These are phyloP conservation scores for Amaurobius ferox DNA, from an alignment of 2,888 invertebrate genomes.

Conservation along the genomic window DNA sequence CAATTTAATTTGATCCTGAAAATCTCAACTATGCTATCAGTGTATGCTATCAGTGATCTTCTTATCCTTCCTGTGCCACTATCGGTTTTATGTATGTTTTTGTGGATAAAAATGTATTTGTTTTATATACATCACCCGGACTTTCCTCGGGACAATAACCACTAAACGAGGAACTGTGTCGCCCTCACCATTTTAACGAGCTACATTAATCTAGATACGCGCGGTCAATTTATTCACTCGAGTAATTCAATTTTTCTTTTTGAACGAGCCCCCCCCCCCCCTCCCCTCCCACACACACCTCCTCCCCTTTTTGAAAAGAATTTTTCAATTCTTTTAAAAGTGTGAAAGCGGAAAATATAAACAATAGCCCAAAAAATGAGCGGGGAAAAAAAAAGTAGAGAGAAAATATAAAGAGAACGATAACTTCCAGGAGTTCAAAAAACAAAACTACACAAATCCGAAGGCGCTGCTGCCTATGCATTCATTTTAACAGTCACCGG, in stretches of 20 bases:
- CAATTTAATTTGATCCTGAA: no score
- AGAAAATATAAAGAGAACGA: constrained; percentile 22
- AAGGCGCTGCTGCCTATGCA: constrained; percentile 56
- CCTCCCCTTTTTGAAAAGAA: background rate
- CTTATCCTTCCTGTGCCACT: no score
- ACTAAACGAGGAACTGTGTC: no score
- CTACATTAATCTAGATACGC: background rate
- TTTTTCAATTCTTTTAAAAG: constrained; percentile 25
- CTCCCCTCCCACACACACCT: background rate
- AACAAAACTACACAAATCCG: constrained; percentile 54
- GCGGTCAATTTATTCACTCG: background rate
- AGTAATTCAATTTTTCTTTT: constrained; percentile 6
- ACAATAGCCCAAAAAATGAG: constrained; percentile 28
- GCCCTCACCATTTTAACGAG: background rate
- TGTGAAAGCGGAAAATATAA: constrained; percentile 69
- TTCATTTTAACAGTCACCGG: constrained; percentile 74
- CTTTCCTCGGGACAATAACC: no score
- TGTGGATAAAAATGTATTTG: no score
- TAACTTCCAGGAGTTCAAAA: constrained; percentile 12
- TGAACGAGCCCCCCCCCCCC: background rate
- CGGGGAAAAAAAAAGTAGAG: constrained; percentile 7
- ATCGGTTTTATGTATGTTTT: no score
- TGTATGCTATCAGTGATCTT: no score
- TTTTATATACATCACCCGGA: no score
- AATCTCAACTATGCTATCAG: no score